A percentile compares a stretch with the other conserved stretches of the same genome.
Evolutionary conservation across 2,797 vertebrate species (phyloP).

Genomic region (Arrhamphus sclerolepis): DNA sequence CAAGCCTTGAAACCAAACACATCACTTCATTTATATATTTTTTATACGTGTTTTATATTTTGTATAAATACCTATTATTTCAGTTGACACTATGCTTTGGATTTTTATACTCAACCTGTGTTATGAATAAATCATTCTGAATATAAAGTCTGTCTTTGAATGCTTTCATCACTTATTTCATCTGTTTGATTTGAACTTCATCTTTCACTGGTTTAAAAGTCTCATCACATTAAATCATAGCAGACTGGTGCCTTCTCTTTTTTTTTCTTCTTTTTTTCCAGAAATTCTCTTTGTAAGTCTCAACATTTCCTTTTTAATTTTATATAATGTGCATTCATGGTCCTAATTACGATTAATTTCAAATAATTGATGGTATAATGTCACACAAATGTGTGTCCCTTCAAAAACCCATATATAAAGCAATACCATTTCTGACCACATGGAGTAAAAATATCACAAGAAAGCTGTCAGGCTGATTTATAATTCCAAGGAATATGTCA

Average conservation of each 20-base stretch:
- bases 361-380: too few species aligned
- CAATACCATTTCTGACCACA: too few species aligned
- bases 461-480: too few species aligned
- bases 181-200: slow-evolving; percentile 1
- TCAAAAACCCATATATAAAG: too few species aligned
- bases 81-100: background rate
- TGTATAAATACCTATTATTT: slow-evolving; percentile 41
- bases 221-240: too few species aligned
- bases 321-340: too few species aligned
- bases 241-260: too few species aligned
- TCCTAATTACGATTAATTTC: too few species aligned
- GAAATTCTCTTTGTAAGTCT: too few species aligned
- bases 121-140: slow-evolving; percentile 65
- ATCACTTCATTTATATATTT: slow-evolving; percentile 42
- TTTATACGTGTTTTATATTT: slow-evolving; percentile 52
- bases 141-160: slow-evolving; percentile 35
- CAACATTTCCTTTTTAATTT: background rate
- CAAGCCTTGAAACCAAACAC: slow-evolving; percentile 33
- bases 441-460: too few species aligned
- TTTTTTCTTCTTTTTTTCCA: background rate
- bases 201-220: background rate
- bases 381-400: too few species aligned
- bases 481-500: too few species aligned
- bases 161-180: slow-evolving; percentile 23
- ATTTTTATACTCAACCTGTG: slow-evolving; percentile 51